Conservation (phyloP, 1,140 invertebrate genomes). For the Drosophila bifasciata region DNA sequence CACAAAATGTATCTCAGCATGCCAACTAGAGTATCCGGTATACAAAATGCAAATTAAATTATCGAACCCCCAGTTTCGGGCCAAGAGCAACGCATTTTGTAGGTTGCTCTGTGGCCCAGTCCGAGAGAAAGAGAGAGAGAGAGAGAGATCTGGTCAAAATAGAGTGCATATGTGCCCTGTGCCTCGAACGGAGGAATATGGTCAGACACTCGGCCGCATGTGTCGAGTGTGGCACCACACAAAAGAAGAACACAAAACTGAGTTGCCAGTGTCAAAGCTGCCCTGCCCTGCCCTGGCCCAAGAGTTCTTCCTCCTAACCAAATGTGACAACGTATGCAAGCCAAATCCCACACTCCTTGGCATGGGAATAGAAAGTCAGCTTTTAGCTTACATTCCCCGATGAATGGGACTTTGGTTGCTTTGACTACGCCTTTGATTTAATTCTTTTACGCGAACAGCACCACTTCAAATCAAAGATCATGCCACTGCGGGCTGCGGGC, state of each 20-base stretch:
- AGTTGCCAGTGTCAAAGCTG: too few relatives aligned
- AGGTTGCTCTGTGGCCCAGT: conserved; percentile 23
- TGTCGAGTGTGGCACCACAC: background rate
- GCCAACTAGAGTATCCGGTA: conserved; percentile 23
- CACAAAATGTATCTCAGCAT: conserved; percentile 49
- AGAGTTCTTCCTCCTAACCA: too few relatives aligned
- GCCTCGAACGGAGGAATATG: conserved; percentile 26
- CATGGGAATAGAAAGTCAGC: too few relatives aligned
- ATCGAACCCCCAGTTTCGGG: conserved; percentile 29
- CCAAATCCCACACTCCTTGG: too few relatives aligned
- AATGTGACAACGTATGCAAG: too few relatives aligned
- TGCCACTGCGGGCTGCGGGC: background rate
- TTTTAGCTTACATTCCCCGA: too few relatives aligned
- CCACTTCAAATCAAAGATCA: background rate
- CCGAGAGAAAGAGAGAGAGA: background rate
- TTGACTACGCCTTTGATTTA: background rate
- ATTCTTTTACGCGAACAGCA: background rate
- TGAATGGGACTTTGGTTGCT: too few relatives aligned
- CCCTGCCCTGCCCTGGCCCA: too few relatives aligned
- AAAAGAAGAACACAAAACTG: background rate
- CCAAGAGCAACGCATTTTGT: conserved; percentile 54
- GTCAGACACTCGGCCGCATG: conserved; percentile 17
- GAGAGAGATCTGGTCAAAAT: conserved; percentile 29
- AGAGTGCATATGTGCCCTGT: conserved; percentile 32
- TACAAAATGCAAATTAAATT: conserved; percentile 75